Evolutionary conservation across 1,140 invertebrate genomes (phyloP), one percentile per base, ranked within the genome.

Genomic region (Atta cephalotes): DNA sequence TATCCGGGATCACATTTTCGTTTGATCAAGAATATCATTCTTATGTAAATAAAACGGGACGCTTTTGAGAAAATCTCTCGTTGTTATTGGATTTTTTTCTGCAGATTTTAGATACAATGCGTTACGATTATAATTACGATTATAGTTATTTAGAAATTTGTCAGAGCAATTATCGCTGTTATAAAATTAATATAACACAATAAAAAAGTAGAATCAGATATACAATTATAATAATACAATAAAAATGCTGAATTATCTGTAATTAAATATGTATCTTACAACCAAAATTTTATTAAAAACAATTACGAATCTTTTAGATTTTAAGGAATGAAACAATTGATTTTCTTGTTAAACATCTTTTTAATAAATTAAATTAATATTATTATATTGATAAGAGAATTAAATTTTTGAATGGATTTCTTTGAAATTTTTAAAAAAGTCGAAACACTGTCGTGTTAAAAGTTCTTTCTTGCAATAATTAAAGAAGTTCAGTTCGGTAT

Each of bases 261-360:
- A 45, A 12, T 10, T 45, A 45, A 45, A 45, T 10, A 39, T 45
- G 18, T n/a, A 58, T 18, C 9, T 71, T 71, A 71, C 4, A 71
- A 45, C 6, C 31, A 1, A 60, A 60, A 60, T 58, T 31, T 76
- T 76, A 76, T 60, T 9, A 39, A 25, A 53, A 5, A 3, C 3
- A 60, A 31, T 0, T 18, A 2, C 14, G 10, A 62, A 12, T 28
- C 10, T 49, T 49, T 78, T 65, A 7, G 28, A 65, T 3, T 14
- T 78, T 25, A 21, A 79, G 16, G n/a, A 65, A 79, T 49, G 5
- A 79, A 65, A 28, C 14, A 65, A 65, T 62, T 21, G 7, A 1
- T 66, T 1, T 9, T 21, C 31, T 66, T 16, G 31, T 18, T 65
- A 65, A 18, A 18, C 10, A 18, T 3, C 7, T 66, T 66, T 21